Base-by-base conservation (phyloP, 2,888 invertebrate species). In the Himalopsyche tibetana region DNA sequence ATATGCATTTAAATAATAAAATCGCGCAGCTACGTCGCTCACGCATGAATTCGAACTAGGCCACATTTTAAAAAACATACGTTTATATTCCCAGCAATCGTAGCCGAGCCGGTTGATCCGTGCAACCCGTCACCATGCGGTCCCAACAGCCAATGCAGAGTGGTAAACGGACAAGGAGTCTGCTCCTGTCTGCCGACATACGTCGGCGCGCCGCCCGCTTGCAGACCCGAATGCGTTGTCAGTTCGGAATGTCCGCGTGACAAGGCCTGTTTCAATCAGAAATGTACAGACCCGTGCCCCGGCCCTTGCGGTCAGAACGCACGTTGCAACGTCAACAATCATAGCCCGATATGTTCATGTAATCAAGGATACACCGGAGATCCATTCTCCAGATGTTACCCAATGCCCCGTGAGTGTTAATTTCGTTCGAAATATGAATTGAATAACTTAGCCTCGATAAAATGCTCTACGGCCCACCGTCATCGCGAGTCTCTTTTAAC, bases 111-210 rank as follows among this genome's bases (percentile, higher is more conserved):
- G 89, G 88, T 89, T 85, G 90, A 95, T 90, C 96, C 96, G 3
- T 97, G 97, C 90, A 91, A 93, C 88, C 96, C 97, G 83, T 95
- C 96, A 4, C 97, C 97, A 0, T 98, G 97, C 90, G 97, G 97
- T 56, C 95, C 96, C 8, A 97, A 97, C 90, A 96, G 97, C 88
- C 93, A 95, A 89, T 97, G 97, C 90, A 95, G 95, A 89, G 95
- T 95, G 90, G 91, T 94, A 42, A 96, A 96, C 89, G 94, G 94
- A 42, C 95, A 96, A 92, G 95, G 95, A 0, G 94, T 95, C 36
- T 97, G 96, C 90, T 95, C 95, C 2, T 96, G 96, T 90, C 90
- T 95, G 84, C 91, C 93, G 9, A 94, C 94, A 86, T 96, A 94
- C 89, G 92, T 94, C 69, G 96, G 96, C 69, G 92, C 94, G 87